Base-by-base conservation (phyloP, 1,140 invertebrate genomes). In the Dolichoris vasculosae region DNA sequence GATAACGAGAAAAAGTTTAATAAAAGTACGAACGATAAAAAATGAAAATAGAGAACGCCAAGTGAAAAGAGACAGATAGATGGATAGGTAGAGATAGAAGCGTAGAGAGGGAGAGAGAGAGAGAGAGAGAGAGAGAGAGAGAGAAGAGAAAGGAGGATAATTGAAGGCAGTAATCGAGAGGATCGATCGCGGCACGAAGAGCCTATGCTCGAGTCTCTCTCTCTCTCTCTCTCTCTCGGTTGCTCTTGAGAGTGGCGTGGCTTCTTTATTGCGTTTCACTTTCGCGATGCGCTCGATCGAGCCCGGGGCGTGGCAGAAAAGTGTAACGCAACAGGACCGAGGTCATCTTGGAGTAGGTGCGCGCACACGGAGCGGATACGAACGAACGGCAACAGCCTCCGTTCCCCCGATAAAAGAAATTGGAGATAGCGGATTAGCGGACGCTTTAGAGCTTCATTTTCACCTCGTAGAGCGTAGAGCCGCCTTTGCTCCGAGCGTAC, bases 281-380 rank as follows among this genome's bases (percentile, higher is more conserved):
- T 90, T 90, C 89, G 89, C 89, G 89, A 90, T 89, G 90, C 89
- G 85, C 87, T 88, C 86, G 87, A 90, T 89, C 90, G 88, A 88
- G 84, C 73, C 85, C 87, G 86, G 87, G 86, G 88, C 88, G 89
- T 88, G 89, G 89, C 88, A 88, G 89, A 88, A 91, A 93, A 93
- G 91, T 93, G 92, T 93, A 93, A 93, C 92, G 91, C 92, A 93
- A 92, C 90, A 90, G 88, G 89, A 89, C 75, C 75, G 83, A 84
- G 76, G 83, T 84, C 83, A 84, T 64, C 76, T 43, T 26, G 4
- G 69, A 35, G 35, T 20, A 40, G 13, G 30, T 55, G 75, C 38
- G 9, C 73, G 43, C 23, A 30, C 78, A 0, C 32, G 17, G 20
- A 48, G 75, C 26, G 85, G 85, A 85, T 83, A 46, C 75, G 63